These are phyloP conservation scores for Pristionchus japonicus DNA, from an alignment of 2,888 invertebrate genomes.

Conservation along the genomic window DNA sequence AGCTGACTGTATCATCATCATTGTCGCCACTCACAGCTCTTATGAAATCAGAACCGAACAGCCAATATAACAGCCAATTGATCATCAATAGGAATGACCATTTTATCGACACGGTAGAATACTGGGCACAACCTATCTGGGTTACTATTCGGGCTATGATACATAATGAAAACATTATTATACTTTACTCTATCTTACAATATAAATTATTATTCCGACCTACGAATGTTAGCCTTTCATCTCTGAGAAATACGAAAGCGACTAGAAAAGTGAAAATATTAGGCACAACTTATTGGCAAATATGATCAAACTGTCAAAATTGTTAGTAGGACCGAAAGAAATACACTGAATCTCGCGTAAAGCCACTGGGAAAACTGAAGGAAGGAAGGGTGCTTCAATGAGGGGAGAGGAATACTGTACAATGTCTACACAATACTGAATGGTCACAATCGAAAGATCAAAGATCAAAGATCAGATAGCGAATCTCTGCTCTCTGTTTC, in stretches of 20 bases:
- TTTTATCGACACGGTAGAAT: background rate
- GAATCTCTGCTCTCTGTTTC: conserved; percentile 86
- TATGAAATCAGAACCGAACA: background rate
- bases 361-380: background rate
- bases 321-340: background rate
- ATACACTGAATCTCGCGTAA: conserved; percentile 12
- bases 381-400: background rate
- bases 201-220: conserved; percentile 1
- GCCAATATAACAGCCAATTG: background rate
- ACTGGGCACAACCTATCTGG: conserved; percentile 2
- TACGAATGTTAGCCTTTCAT: background rate
- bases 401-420: conserved; percentile 33
- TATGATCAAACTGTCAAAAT: background rate
- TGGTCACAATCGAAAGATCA: conserved; percentile 10
- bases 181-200: background rate
- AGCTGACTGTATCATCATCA: no score
- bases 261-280: background rate
- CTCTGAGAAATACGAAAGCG: conserved; percentile 17
- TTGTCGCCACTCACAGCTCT: background rate
- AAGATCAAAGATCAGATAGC: conserved; percentile 53
- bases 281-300: conserved; percentile 30
- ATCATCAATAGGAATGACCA: background rate
- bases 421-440: conserved; percentile 24
- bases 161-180: background rate
- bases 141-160: background rate